Evolutionary conservation across 2,113 vertebrate genomes (phyloP), one percentile per base, ranked within the genome.

Genomic region (Pyxicephalus adspersus): DNA sequence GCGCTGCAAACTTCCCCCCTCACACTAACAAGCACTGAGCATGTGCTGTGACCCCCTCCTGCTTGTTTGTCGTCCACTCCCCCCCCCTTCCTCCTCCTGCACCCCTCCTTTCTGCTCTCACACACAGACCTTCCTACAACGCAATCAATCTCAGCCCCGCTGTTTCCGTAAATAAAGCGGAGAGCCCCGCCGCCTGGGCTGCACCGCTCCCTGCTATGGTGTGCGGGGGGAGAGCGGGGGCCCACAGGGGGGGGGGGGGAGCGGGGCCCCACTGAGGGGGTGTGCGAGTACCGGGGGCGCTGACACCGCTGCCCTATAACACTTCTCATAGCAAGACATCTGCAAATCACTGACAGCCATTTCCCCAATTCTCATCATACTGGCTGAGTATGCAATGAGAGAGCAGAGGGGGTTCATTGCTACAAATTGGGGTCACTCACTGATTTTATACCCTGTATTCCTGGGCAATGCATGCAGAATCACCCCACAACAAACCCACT

Each of bases 1-100:
- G 92, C 94, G 95, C 92, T 92, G 89, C 95, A 81, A 93, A 93
- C 90, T 95, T 95, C 93, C 92, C 79, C 94, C 94, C 89, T 94
- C 92, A 89, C 90, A 87, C 86, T 89, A 92, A 45, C 85, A 92
- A 80, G 92, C 83, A 98, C 96, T 98, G 97, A 97, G 97, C 97
- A 98, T 98, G 97, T 96, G 97, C 97, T 90, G 92, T 96, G 96
- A 98, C 96, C 97, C 95, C 87, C 75, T 83, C 82, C 58, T 84
- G 79, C 79, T 81, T 65, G 55, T 81, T 64, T 65, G 85, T 83
- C 82, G 86, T 85, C 83, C 89, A 88, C 73, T 60, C 81, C 54
- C 73, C 34, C 22, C 89, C 86, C 51, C n/a, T 13, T 3, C 4
- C 60, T 23, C 38, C 34, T 38, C 19, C 51, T 17, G 34, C 34